Evolutionary conservation across 2,888 invertebrate species (phyloP), one percentile per base, ranked within the genome.

Genomic region (Desoria tigrina): DNA sequence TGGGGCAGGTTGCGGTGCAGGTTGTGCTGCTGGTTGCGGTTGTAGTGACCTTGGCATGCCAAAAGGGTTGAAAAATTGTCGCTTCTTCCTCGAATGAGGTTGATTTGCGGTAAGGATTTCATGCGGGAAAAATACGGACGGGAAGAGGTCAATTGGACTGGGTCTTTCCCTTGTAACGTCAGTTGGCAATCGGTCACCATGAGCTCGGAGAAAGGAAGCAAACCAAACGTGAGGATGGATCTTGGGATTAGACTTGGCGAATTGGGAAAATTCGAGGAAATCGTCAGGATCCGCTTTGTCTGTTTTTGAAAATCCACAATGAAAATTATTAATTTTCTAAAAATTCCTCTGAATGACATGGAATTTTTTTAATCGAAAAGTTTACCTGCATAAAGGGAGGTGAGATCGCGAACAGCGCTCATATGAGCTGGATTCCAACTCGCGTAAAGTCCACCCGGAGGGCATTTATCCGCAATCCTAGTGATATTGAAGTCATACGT

Each of bases 151-250:
- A 11, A 55, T 28, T 7, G 55, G 27, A 18, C 32, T 28, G 7
- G 55, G 55, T 55, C 55, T 27, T 3, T 26, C 16, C 3, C 14
- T 55, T 4, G 3, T 27, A 4, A 55, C 27, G 4, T 24, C n/a
- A 3, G 16, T 32, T 26, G 55, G 32, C 14, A 16, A 28, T 18
- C n/a, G 3, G 9, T 26, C 11, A 3, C 9, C 14, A 26, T 55
- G 55, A 18, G 55, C 55, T 32, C 27, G 23, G n/a, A 55, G 14
- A 21, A 55, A 55, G 6, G 55, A 24, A 6, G 55, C 55, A 18
- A 26, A 55, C 55, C 55, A 55, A 26, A 55, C 55, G 26, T 55
- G 55, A 28, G 55, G 55, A 32, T 55, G 55, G 18, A 55, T 26
- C 27, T 55, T 14, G 6, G 4, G 6, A 16, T 27, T 14, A 9